phyloP scores from a whole-genome alignment of 2,888 invertebrate genomes.

The Apodemia hepburni region DNA sequence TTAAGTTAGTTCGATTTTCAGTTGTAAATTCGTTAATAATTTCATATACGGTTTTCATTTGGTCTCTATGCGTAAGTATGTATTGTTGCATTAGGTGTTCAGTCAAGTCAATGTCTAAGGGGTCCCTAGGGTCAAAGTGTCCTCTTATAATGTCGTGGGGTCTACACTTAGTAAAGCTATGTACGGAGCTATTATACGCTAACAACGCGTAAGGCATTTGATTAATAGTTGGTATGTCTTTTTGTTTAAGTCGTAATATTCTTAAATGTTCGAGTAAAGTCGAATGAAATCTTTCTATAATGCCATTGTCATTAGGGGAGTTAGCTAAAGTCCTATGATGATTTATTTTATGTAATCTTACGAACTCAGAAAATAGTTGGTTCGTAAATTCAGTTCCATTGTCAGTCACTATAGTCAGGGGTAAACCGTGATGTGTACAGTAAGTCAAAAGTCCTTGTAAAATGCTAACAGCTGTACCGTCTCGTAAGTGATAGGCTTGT shows the following conservation, averaged over 20 bases:
- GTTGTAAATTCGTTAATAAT: conserved; percentile 19
- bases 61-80: conserved; percentile 21
- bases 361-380: too few species aligned
- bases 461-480: conserved; percentile 26
- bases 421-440: conserved; percentile 32
- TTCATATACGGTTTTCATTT: conserved; percentile 25
- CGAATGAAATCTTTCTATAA: conserved; percentile 27
- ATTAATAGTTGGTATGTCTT: conserved; percentile 15
- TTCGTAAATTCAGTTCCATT: too few species aligned
- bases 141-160: conserved; percentile 35
- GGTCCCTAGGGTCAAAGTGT: conserved; percentile 27
- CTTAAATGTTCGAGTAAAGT: conserved; percentile 23
- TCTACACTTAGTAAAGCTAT: conserved; percentile 9
- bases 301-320: conserved; percentile 30
- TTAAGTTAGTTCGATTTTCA: too few species aligned
- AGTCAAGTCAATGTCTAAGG: conserved; percentile 18
- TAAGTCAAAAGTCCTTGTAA: conserved; percentile 25
- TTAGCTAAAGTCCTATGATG: conserved; percentile 20
- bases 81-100: conserved; percentile 14
- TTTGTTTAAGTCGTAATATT: conserved; percentile 20
- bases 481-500: too few species aligned
- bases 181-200: conserved; percentile 32
- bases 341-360: too few species aligned
- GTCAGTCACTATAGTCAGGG: conserved; percentile 18
- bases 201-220: conserved; percentile 25